Evolutionary conservation across 2,113 vertebrate genomes (phyloP).

Genomic region (Heteronetta atricapilla): DNA sequence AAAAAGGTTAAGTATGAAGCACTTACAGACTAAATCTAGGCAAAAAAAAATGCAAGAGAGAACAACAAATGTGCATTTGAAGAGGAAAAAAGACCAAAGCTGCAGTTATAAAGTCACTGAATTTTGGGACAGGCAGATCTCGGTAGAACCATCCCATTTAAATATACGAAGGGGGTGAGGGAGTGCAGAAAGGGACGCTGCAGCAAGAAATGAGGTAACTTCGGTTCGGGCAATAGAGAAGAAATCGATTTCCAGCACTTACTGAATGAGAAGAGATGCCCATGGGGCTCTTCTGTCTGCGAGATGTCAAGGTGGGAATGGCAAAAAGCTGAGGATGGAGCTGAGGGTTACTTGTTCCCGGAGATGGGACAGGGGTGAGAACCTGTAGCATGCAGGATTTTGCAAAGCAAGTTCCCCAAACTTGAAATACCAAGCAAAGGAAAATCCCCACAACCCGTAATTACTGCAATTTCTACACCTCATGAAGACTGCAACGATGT

Average conservation of each 20-base stretch:
- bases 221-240: not conserved
- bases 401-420: not conserved
- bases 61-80: not conserved
- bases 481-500: not conserved
- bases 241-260: not conserved
- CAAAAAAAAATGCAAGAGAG: not conserved
- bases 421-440: not conserved
- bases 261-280: not conserved
- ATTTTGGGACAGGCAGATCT: not conserved
- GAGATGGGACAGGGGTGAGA: not conserved
- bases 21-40: not conserved
- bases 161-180: accelerated
- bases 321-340: not conserved
- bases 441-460: not conserved
- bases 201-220: not conserved
- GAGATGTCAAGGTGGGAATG: not conserved
- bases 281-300: not conserved
- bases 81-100: not conserved
- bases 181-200: not conserved
- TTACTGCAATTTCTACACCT: not conserved
- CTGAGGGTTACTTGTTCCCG: not conserved
- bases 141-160: not conserved
- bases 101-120: not conserved
- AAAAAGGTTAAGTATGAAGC: not conserved
- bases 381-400: not conserved